Percentiles rank a stretch among this genome's conserved stretches.
These are phyloP conservation scores for Rhopalosiphum nymphaeae DNA, from an alignment of 2,888 invertebrate genomes.

Conservation along the genomic window DNA sequence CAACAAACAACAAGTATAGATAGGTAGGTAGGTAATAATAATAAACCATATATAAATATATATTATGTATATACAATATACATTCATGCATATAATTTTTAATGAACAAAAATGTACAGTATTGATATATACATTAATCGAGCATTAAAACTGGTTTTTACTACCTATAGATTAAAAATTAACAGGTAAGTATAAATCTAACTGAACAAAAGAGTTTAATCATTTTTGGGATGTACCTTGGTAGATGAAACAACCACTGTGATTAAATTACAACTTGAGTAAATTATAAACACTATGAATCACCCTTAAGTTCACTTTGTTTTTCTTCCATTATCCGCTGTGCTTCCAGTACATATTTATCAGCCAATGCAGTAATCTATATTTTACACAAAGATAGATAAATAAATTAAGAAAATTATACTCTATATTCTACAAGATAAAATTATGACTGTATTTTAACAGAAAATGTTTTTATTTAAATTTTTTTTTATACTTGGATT, in stretches of 20 bases:
- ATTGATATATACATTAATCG: slow-evolving; percentile 22
- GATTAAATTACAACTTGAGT: neutral
- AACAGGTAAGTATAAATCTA: neutral
- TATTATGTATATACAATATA: neutral
- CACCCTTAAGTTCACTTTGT: slow-evolving; percentile 77
- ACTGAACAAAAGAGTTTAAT: slow-evolving; percentile 22
- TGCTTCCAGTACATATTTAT: slow-evolving; percentile 77
- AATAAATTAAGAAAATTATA: neutral
- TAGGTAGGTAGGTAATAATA: neutral
- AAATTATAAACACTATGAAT: neutral
- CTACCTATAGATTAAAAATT: neutral
- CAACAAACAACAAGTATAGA: neutral
- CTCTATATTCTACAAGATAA: too few species aligned
- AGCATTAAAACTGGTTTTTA: neutral
- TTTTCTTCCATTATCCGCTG: slow-evolving; percentile 79
- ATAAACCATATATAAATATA: neutral
- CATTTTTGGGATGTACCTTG: neutral
- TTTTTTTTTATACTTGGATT: neutral
- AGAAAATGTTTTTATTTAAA: neutral
- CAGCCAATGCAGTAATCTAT: slow-evolving; percentile 79
- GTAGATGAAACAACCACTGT: neutral
- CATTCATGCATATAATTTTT: neutral
- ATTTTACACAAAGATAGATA: slow-evolving; percentile 55
- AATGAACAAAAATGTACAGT: slow-evolving; percentile 33
- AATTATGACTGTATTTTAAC: neutral